Base-by-base conservation (phyloP, 2,888 invertebrate species). In the Notodonta ziczac region DNA sequence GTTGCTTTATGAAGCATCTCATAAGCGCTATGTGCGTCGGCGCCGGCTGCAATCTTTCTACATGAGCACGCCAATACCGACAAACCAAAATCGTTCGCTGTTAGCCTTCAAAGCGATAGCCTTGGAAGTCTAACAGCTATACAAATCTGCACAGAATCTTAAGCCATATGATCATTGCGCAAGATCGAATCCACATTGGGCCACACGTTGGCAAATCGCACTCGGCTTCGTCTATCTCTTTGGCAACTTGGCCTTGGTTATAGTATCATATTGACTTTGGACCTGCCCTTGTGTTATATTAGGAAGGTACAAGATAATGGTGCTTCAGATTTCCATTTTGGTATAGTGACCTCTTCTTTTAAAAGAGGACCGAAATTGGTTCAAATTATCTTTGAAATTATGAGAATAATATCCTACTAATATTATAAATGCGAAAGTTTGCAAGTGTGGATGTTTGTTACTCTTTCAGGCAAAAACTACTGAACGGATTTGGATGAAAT, bases 231-330 rank as follows among this genome's bases (percentile, higher is more conserved):
- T 67, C 59, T 66, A 56, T n/a, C 5, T 42, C 46, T 53, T 24
- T 53, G 53, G 53, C 35, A 53, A 53, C n/a, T 35, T 63, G 56
- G 65, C 76, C 76, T 71, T 74, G 76, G 66, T 53, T 52, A 39
- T 46, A 42, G 60, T 58, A 58, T 52, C 39, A 32, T 44, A 56
- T 7, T 65, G 67, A 44, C 76, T 73, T 73, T 74, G 76, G 14
- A 57, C 42, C n/a, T 61, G 62, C 56, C 72, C 76, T 71, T 76
- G 69, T 56, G 54, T n/a, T 56, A n/a, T 32, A 54, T 42, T 46
- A 46, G 46, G n/a, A 46, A 42, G 12, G 46, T n/a, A n/a, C n/a
- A 46, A 5, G n/a, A 42, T 42, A 10, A 42, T 10, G 42, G 40
- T 40, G 40, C 40, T 40, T 40, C 1, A 42, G 12, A 42, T 10